Conservation (phyloP, 1,140 invertebrate species). For the Aphaenogaster rudis region DNA sequence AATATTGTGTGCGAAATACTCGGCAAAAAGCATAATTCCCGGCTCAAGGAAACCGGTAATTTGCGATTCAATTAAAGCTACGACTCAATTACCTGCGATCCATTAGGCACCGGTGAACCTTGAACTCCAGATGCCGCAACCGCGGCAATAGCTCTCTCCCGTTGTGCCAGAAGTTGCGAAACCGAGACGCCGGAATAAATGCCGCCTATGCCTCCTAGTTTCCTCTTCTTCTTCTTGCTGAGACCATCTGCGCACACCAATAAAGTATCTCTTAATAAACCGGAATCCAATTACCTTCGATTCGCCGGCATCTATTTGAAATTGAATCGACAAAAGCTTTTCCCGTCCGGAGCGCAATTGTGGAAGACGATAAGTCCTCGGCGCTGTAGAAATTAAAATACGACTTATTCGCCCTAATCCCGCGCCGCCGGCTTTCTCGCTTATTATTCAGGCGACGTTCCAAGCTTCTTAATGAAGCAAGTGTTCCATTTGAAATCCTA, state of each 20-base stretch:
- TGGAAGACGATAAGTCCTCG: slow-evolving; percentile 42
- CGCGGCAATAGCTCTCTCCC: slow-evolving; percentile 86
- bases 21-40: not conserved
- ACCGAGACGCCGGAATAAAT: slow-evolving; percentile 89
- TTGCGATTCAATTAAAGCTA: slow-evolving; percentile 66
- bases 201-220: slow-evolving; percentile 87
- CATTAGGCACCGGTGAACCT: slow-evolving; percentile 79
- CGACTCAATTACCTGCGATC: slow-evolving; percentile 82
- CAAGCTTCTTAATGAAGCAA: slow-evolving; percentile 68
- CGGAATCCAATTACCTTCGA: slow-evolving; percentile 59
- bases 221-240: slow-evolving; percentile 90
- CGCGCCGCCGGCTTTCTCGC: slow-evolving; percentile 50
- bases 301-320: slow-evolving; percentile 54
- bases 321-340: slow-evolving; percentile 58
- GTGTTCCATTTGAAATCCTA: slow-evolving; percentile 71
- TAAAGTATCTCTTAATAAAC: slow-evolving; percentile 61
- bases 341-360: slow-evolving; percentile 43
- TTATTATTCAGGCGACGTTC: slow-evolving; percentile 69
- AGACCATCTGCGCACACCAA: slow-evolving; percentile 86
- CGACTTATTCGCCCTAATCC: slow-evolving; percentile 59
- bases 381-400: slow-evolving; percentile 66
- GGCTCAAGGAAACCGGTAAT: not conserved
- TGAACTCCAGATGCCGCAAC: slow-evolving; percentile 80
- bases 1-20: not conserved
- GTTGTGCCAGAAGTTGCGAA: slow-evolving; percentile 90